Conservation (phyloP, 2,797 vertebrate genomes). For the Galaxias olidus region DNA sequence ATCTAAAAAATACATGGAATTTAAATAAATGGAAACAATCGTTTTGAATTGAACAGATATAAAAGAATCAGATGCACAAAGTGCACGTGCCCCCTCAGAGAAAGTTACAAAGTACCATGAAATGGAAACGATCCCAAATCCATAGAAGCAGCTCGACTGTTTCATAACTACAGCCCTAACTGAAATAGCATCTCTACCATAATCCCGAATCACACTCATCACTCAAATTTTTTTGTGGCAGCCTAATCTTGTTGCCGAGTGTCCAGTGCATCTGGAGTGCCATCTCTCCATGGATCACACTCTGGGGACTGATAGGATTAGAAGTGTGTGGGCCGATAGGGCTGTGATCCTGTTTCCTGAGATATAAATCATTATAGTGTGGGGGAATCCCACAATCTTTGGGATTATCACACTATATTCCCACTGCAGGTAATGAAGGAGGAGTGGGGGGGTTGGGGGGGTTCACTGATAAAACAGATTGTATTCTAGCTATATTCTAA, state of each 20-base stretch:
- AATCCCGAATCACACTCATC: constrained; percentile 53
- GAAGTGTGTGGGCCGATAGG: constrained; percentile 68
- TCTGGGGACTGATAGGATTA: constrained; percentile 73
- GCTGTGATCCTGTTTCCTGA: constrained; percentile 69
- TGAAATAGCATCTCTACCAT: constrained; percentile 46
- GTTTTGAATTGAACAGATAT: no score
- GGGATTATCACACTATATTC: constrained; percentile 70
- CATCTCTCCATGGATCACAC: constrained; percentile 57
- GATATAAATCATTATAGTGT: constrained; percentile 70
- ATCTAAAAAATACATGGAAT: no score
- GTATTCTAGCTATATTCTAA: background rate
- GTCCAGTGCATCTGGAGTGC: constrained; percentile 49
- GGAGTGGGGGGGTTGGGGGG: constrained; percentile 32
- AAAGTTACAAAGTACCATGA: no score
- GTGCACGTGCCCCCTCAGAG: no score
- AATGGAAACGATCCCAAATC: no score
- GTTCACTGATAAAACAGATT: constrained; percentile 45
- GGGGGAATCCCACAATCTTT: constrained; percentile 63
- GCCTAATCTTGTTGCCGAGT: constrained; percentile 42
- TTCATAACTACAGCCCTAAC: background rate
- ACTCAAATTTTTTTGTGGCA: constrained; percentile 32
- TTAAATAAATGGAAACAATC: no score
- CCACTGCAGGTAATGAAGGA: constrained; percentile 71
- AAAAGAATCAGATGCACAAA: no score
- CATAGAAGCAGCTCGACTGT: no score